Evolutionary conservation across 2,797 vertebrate species (phyloP).

Genomic region (Remorina albescens): DNA sequence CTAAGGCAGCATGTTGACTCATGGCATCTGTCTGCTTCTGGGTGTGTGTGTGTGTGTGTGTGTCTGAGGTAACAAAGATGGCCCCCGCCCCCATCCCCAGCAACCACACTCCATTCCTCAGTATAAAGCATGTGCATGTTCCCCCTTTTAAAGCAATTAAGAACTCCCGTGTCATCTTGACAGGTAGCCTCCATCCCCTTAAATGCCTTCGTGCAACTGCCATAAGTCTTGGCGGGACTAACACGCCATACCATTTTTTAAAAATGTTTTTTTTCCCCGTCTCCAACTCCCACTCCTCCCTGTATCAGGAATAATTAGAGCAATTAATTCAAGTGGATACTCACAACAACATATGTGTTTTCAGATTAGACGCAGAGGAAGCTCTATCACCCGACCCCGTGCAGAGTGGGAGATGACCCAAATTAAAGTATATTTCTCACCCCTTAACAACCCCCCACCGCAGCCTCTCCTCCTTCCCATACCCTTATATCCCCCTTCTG

Average conservation of each 20-base stretch:
- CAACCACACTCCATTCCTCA: constrained; percentile 52
- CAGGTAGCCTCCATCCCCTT: constrained; percentile 74
- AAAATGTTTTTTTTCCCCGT: constrained; percentile 19
- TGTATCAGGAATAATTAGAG: constrained; percentile 84
- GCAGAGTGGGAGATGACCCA: constrained; percentile 84
- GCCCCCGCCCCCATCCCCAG: constrained; percentile 30
- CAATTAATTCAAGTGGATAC: constrained; percentile 83
- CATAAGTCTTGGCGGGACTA: constrained; percentile 49
- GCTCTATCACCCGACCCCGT: constrained; percentile 76
- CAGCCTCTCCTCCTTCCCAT: constrained; percentile 25
- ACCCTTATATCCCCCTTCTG: constrained; percentile 44
- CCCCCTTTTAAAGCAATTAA: constrained; percentile 79
- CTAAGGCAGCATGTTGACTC: constrained; percentile 61
- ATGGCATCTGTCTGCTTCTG: constrained; percentile 67
- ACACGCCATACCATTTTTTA: constrained; percentile 40
- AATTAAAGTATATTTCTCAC: constrained; percentile 79
- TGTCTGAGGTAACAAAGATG: constrained; percentile 46
- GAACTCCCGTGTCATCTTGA: constrained; percentile 73
- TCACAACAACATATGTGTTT: constrained; percentile 82
- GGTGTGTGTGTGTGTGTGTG: constrained; percentile 35
- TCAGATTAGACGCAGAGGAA: constrained; percentile 75
- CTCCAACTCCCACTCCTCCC: constrained; percentile 33
- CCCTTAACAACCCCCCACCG: constrained; percentile 45
- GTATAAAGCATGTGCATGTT: constrained; percentile 67
- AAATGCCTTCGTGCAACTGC: constrained; percentile 60